Evolutionary conservation across 2,888 invertebrate species (phyloP).

Genomic region (Petrolisthes manimaculis): DNA sequence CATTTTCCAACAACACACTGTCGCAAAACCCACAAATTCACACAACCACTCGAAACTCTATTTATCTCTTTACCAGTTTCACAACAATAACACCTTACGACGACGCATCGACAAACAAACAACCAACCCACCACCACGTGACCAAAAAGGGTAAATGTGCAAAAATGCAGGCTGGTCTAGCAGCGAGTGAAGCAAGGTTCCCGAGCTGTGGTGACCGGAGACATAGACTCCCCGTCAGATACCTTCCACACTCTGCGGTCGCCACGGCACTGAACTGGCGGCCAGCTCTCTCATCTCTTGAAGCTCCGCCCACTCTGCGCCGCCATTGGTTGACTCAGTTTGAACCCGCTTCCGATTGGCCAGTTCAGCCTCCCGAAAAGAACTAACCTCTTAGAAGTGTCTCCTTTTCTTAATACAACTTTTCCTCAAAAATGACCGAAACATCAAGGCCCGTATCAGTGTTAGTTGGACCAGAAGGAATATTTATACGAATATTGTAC

Average conservation of each 20-base stretch:
- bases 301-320: slow-evolving; percentile 41
- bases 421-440: no score
- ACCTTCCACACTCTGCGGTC: slow-evolving; percentile 54
- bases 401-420: no score
- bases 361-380: slow-evolving; percentile 24
- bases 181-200: no score
- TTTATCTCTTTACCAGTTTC: not conserved
- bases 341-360: slow-evolving; percentile 37
- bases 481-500: no score
- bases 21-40: not conserved
- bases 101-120: not conserved
- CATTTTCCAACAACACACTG: slow-evolving; percentile 34
- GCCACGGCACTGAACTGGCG: slow-evolving; percentile 47
- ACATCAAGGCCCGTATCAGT: no score
- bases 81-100: not conserved
- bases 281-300: slow-evolving; percentile 48
- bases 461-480: no score
- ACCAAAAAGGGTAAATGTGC: not conserved
- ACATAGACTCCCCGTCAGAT: slow-evolving; percentile 23
- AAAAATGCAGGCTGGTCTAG: not conserved
- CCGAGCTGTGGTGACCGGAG: not conserved
- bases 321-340: slow-evolving; percentile 34
- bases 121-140: not conserved
- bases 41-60: not conserved
- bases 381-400: not conserved